Base-by-base conservation (phyloP, 2,888 invertebrate species). In the Melanostoma mellinum region DNA sequence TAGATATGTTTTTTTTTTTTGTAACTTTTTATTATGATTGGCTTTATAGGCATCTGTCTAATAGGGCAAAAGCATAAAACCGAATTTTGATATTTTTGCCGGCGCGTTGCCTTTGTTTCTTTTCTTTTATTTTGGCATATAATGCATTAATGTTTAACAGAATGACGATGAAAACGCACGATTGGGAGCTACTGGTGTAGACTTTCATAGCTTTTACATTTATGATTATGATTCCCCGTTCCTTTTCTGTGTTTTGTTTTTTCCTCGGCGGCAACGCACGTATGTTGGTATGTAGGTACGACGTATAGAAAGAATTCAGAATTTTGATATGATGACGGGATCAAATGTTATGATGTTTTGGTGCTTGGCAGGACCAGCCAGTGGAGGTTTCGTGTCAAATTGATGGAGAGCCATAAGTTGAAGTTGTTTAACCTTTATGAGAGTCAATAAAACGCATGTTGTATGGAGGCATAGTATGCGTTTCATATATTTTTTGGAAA, bases 1-100 rank as follows among this genome's bases (percentile, higher is more conserved):
- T 20, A 20, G 20, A 20, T 20, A 20, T 20, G 20, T 36, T 44
- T 60, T 44, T 69, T 50, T 35, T 61, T 36, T 71, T 53, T 67
- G 61, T 79, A 63, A 68, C 58, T 69, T 82, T 81, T 82, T 82
- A 82, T 77, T 82, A 82, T 82, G 82, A 82, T 82, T 82, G 73
- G 68, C 77, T 77, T 77, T 77, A 82, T 82, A 77, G 82, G 73
- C 77, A 82, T 77, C 82, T 77, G 73, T 82, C 82, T 82, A 82
- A 82, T 82, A 77, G 77, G 69, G 63, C 63, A 74, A 82, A 63
- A 77, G 77, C 82, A 69, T 82, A 82, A 82, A 82, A 82, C 42
- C 65, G 58, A 77, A 77, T 82, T 82, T 82, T 82, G 77, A 77
- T 82, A 82, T 82, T 80, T 72, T 36, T 58, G 50, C 58, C 60